Base-by-base conservation (phyloP, 2,888 invertebrate species). In the Ischnus inquisitorius region DNA sequence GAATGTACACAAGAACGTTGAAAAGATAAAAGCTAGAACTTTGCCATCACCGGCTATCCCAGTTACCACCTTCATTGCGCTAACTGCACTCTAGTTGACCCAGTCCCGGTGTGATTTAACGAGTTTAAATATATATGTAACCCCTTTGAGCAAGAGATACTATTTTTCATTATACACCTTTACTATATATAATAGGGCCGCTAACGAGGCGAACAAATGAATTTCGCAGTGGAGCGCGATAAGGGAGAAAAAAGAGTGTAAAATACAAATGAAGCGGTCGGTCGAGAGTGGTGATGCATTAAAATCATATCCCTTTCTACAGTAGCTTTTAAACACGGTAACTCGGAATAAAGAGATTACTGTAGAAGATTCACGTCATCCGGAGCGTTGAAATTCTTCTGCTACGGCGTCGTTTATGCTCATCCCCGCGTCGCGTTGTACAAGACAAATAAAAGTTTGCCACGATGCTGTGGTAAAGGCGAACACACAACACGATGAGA, bases 401-500 rank as follows among this genome's bases (percentile, higher is more conserved):
- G 71, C 28, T 25, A 39, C 60, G 79, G 71, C 65, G 60, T 79
- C 65, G 75, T 74, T 64, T 65, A 43, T 48, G 19, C 78, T 64
- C 60, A 34, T 64, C 28, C 48, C 46, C n/a, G 54, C 43, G 64
- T 57, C 43, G 14, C 71, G 22, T 41, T 69, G n/a, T 10, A 54
- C 48, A 62, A 79, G 67, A 72, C 77, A 76, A 81, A 82, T 64
- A 72, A 54, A 67, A 68, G 19, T 77, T 80, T 72, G 43, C 46
- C 72, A 10, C 14, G 72, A 28, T 25, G 57, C 25, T 57, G 5
- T 60, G 76, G 72, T 71, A 43, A 41, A 65, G 34, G 65, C 65
- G 43, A 79, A 71, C 79, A 74, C 46, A 80, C 71, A 83, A 72
- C 43, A 62, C 82, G 57, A 65, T 76, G 79, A 72, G 71, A 64